Conservation (phyloP, 2,113 vertebrate genomes). For the Columbina picui region DNA sequence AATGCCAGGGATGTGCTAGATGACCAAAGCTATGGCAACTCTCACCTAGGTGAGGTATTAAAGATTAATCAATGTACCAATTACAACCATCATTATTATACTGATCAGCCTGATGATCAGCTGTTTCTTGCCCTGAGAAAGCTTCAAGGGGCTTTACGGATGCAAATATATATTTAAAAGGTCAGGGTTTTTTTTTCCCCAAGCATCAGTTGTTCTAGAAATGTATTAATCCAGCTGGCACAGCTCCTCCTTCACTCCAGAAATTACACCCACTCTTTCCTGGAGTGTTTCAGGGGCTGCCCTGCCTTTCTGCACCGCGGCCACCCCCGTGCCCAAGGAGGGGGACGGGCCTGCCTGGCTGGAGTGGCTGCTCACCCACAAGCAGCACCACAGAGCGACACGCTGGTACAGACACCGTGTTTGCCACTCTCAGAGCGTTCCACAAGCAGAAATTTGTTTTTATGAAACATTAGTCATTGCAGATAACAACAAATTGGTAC, state of each 20-base stretch:
- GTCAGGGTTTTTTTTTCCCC: rapidly evolving
- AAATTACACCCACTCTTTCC: neutral
- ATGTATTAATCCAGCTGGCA: neutral
- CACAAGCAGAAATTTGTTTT: neutral
- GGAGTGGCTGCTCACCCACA: rapidly evolving
- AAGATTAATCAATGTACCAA: rapidly evolving
- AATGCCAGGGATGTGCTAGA: rapidly evolving
- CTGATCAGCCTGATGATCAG: neutral
- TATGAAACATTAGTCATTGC: conserved; percentile 39
- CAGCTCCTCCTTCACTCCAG: neutral
- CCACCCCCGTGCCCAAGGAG: neutral
- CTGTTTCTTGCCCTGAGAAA: neutral
- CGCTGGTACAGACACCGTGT: rapidly evolving
- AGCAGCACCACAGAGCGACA: neutral
- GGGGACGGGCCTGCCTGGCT: neutral
- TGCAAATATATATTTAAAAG: neutral
- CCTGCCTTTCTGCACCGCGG: rapidly evolving
- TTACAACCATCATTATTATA: neutral
- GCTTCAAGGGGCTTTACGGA: neutral
- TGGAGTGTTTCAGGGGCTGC: neutral
- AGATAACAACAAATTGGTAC: conserved; percentile 39
- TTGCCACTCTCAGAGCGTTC: neutral
- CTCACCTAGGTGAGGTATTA: neutral
- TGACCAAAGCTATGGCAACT: neutral
- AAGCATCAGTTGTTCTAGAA: neutral